phyloP scores from a whole-genome alignment of 2,797 vertebrate genomes.

The Enteromius radiatus region DNA sequence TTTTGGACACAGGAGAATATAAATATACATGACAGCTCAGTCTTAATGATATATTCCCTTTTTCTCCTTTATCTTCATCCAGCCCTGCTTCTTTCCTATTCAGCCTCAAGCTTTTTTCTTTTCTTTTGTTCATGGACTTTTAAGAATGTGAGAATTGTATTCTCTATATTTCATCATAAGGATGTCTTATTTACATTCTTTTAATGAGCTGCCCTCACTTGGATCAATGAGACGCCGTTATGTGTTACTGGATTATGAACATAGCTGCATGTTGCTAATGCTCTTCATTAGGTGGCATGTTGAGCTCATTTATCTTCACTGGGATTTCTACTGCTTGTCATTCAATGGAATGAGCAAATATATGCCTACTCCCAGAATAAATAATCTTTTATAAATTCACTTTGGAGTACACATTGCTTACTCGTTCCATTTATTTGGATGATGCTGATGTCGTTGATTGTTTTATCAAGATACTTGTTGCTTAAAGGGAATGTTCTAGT shows the following conservation, averaged over 20 bases:
- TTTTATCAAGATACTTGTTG: background rate
- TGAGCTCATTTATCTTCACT: constrained; percentile 5
- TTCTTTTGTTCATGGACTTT: background rate
- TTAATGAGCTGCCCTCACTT: constrained; percentile 1
- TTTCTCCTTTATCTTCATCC: background rate
- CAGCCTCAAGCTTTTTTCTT: background rate
- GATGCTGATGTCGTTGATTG: background rate
- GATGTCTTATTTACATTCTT: background rate
- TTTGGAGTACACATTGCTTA: background rate
- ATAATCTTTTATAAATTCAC: background rate
- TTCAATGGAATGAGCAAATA: background rate
- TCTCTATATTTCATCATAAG: constrained; percentile 11
- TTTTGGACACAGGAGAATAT: background rate
- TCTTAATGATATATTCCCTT: constrained; percentile 4
- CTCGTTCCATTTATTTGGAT: background rate
- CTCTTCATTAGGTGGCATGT: background rate
- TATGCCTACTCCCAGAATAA: background rate
- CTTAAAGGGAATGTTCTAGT: background rate
- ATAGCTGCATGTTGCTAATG: constrained; percentile 3
- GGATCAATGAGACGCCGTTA: background rate
- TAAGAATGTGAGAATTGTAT: background rate
- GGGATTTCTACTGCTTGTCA: background rate
- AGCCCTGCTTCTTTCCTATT: background rate
- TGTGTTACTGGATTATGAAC: constrained; percentile 16
- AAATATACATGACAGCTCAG: background rate